Evolutionary conservation across 2,888 invertebrate genomes (phyloP), one percentile per base, ranked within the genome.

Genomic region (Eristalinus sepulchralis): DNA sequence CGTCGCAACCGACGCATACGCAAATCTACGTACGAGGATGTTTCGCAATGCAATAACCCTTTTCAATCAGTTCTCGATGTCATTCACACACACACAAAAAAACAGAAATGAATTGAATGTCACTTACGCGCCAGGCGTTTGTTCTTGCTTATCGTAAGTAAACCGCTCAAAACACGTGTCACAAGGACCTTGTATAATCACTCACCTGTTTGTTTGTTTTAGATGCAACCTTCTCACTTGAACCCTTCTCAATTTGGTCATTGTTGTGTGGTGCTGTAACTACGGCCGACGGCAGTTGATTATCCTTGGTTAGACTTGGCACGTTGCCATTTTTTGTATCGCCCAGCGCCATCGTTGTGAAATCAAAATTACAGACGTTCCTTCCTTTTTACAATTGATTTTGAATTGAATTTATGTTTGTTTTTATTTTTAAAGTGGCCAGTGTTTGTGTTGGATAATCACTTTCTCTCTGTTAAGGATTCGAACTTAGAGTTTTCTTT

Each of bases 311-410:
- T 27, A 88, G 39, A 31, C 75, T 84, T 82, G 89, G 83, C 79
- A 89, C 89, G 67, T 88, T 89, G 73, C 89, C 90, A 87, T 89
- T 90, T 78, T 90, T 89, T 73, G 88, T 89, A 64, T 91, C 90
- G 71, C 89, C 90, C 66, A 90, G 88, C 78, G 91, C 90, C 91
- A 91, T 91, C 77, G 77, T 88, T 17, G 27, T 20, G 33, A 57
- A 59, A 27, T 17, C 47, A 47, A 8, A 47, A 17, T 17, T 47
- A 39, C 13, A 39, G n/a, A n/a, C n/a, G n/a, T n/a, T n/a, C n/a
- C n/a, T 39, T 27, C n/a, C 5, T 17, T 39, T 39, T 17, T 39
- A n/a, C n/a, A n/a, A 5, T 39, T 39, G 36, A 22, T 33, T 27
- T 66, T n/a, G 27, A 36, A 20, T 31, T 57, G 17, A 8, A 22